These are phyloP conservation scores for Oncorhynchus tshawytscha DNA, from an alignment of 2,113 vertebrate species.

Conservation along the genomic window DNA sequence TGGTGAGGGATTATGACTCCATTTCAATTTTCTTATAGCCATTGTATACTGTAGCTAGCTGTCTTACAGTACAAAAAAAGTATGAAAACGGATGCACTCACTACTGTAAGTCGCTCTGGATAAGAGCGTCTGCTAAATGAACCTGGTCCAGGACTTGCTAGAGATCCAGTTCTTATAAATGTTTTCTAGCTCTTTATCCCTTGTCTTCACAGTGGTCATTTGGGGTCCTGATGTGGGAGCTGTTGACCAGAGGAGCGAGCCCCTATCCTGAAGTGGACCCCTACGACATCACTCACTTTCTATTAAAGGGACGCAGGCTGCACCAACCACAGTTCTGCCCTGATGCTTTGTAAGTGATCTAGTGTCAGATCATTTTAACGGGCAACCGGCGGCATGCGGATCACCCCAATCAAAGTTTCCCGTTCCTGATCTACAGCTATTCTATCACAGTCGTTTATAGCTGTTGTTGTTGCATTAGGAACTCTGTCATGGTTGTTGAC, in stretches of 20 bases:
- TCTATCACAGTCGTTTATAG: no score
- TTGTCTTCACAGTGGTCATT: constrained; percentile 86
- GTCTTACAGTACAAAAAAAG: no score
- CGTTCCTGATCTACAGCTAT: background rate
- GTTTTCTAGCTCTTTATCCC: background rate
- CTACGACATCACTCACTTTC: constrained; percentile 86
- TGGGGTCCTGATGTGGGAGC: constrained; percentile 92
- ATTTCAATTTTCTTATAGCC: background rate
- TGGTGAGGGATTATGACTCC: constrained; percentile 73
- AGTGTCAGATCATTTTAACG: background rate
- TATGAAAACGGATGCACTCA: no score
- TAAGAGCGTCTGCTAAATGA: no score
- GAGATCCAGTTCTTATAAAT: no score
- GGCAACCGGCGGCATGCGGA: no score
- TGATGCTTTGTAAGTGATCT: constrained; percentile 81
- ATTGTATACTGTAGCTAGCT: no score
- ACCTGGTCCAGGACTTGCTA: no score
- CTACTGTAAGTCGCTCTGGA: no score
- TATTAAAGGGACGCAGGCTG: constrained; percentile 85
- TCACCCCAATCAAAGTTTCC: background rate
- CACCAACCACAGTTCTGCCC: constrained; percentile 91
- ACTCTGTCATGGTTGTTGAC: constrained; percentile 1
- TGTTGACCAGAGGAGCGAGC: constrained; percentile 89
- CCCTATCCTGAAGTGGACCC: constrained; percentile 88
- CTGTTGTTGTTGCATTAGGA: no score